Evolutionary conservation across 2,888 invertebrate genomes (phyloP).

Genomic region (Pegoplata infirma): DNA sequence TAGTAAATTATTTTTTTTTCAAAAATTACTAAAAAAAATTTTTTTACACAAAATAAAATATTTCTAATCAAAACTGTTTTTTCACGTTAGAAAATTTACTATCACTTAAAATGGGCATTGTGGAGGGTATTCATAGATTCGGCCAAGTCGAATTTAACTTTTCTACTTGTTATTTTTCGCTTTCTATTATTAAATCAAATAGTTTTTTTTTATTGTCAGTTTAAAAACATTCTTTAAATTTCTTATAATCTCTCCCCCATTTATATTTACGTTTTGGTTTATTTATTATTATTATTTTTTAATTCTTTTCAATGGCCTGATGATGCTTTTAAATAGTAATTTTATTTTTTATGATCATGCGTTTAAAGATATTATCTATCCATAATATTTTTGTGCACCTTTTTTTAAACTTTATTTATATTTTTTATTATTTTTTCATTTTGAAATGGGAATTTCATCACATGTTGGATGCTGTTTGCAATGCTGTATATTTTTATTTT

Average conservation of each 20-base stretch:
- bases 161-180: not conserved
- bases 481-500: not conserved
- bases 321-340: slow-evolving; percentile 16
- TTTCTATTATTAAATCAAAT: not conserved
- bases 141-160: too few species aligned
- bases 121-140: too few species aligned
- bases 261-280: slow-evolving; percentile 19
- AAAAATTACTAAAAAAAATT: too few species aligned
- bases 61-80: too few species aligned
- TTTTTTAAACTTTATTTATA: not conserved
- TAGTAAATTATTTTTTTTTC: too few species aligned
- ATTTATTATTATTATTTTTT: slow-evolving; percentile 19
- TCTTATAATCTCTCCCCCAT: slow-evolving; percentile 23
- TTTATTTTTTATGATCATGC: not conserved
- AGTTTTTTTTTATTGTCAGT: not conserved
- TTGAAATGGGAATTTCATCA: slow-evolving; percentile 36
- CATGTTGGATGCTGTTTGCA: slow-evolving; percentile 15
- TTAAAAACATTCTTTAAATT: not conserved
- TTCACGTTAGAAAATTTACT: too few species aligned
- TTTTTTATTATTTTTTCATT: slow-evolving; percentile 1
- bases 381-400: not conserved
- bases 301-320: slow-evolving; percentile 28
- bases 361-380: not conserved
- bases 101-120: too few species aligned
- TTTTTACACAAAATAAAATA: too few species aligned